Percentiles rank a stretch among this genome's conserved stretches.
Evolutionary conservation across 30 jellyfish, hydroid and myxozoan species (phyloP).

Genomic region (Kudoa iwatai): DNA sequence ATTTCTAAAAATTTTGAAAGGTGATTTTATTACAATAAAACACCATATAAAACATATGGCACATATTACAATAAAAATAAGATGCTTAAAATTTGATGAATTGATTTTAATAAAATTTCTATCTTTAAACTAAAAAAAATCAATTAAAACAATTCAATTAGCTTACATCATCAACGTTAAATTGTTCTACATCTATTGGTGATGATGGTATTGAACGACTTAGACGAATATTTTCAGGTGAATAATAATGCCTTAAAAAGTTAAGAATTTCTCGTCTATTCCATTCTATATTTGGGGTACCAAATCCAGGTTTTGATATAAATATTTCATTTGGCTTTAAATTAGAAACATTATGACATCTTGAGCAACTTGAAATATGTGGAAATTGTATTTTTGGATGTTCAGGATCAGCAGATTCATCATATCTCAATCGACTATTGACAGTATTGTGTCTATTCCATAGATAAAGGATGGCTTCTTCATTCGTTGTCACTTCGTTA

Average conservation of each 20-base stretch:
- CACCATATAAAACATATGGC: too few species aligned
- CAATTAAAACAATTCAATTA: too few species aligned
- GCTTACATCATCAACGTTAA: too few species aligned
- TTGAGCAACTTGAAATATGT: constrained; percentile 11
- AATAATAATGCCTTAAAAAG: constrained; percentile 35
- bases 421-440: constrained; percentile 31
- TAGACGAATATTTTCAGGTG: constrained; percentile 43
- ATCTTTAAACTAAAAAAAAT: too few species aligned
- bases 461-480: constrained; percentile 46
- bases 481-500: constrained; percentile 13
- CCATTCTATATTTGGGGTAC: constrained; percentile 18
- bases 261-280: constrained; percentile 16
- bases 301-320: constrained; percentile 24
- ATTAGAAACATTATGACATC: constrained; percentile 15
- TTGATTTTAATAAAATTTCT: too few species aligned
- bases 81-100: too few species aligned
- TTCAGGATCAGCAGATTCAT: constrained; percentile 33
- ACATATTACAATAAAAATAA: too few species aligned
- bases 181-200: too few species aligned
- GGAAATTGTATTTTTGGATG: constrained; percentile 67
- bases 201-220: too few species aligned
- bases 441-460: constrained; percentile 68
- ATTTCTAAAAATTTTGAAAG: too few species aligned
- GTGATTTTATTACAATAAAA: too few species aligned
- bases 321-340: constrained; percentile 6